phyloP scores from a whole-genome alignment of 2,888 invertebrate species.

The Abscondita cerata region DNA sequence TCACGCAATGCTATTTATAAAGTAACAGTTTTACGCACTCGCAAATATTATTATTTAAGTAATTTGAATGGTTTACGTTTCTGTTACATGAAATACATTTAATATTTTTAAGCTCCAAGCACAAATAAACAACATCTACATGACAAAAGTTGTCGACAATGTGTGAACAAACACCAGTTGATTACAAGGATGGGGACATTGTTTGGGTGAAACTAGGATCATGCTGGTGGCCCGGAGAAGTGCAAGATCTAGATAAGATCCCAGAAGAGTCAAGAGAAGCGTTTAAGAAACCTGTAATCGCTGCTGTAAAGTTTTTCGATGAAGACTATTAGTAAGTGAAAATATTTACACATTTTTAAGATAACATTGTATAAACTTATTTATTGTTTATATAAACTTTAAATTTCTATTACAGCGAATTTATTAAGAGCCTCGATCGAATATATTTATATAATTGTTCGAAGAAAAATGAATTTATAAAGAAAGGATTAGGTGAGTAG shows the following conservation, averaged over 20 bases:
- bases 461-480: constrained; percentile 81
- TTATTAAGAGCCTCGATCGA: constrained; percentile 72
- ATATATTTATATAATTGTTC: constrained; percentile 81
- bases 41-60: constrained; percentile 1
- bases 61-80: not conserved
- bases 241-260: constrained; percentile 67
- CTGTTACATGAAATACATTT: not conserved
- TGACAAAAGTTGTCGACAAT: constrained; percentile 56
- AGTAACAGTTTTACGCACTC: constrained; percentile 26
- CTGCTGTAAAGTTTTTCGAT: constrained; percentile 84
- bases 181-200: constrained; percentile 76
- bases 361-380: no score
- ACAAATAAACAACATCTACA: constrained; percentile 6
- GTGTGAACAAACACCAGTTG: constrained; percentile 74
- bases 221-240: constrained; percentile 88
- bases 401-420: constrained; percentile 72
- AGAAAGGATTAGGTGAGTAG: constrained; percentile 79
- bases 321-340: constrained; percentile 81
- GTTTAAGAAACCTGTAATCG: constrained; percentile 76
- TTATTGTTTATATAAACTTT: not conserved
- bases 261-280: constrained; percentile 72
- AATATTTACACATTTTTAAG: no score
- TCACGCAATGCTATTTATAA: constrained; percentile 39
- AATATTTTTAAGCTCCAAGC: not conserved
- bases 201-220: constrained; percentile 86